phyloP scores from a whole-genome alignment of 2,888 invertebrate species.

The Agrotis segetum region DNA sequence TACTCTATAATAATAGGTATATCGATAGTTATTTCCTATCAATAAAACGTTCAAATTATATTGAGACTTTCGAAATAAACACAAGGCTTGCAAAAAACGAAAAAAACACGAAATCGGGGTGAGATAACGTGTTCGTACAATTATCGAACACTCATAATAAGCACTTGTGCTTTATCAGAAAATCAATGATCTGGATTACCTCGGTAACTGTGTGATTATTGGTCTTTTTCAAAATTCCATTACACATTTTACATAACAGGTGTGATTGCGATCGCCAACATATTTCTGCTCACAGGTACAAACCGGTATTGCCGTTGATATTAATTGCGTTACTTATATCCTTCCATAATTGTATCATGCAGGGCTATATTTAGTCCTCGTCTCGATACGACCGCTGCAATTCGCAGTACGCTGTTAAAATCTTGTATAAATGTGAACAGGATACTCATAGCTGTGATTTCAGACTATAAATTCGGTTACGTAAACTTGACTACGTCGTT shows the following conservation, averaged over 20 bases:
- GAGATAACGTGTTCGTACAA: slow-evolving; percentile 39
- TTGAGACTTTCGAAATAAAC: not conserved
- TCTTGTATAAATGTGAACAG: slow-evolving; percentile 19
- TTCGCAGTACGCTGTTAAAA: slow-evolving; percentile 38
- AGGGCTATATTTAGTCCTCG: slow-evolving; percentile 50
- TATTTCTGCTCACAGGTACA: slow-evolving; percentile 28
- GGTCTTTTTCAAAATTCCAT: slow-evolving; percentile 24
- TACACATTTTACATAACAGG: slow-evolving; percentile 7
- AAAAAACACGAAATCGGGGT: slow-evolving; percentile 7
- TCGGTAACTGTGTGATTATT: not conserved
- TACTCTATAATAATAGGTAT: not conserved
- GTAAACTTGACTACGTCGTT: slow-evolving; percentile 8
- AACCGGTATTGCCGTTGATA: slow-evolving; percentile 36
- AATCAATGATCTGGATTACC: slow-evolving; percentile 39
- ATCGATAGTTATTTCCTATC: not conserved
- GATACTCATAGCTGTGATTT: slow-evolving; percentile 11
- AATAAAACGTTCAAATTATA: too few species aligned
- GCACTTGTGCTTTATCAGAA: slow-evolving; percentile 34
- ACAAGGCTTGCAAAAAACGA: slow-evolving; percentile 16
- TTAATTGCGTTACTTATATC: slow-evolving; percentile 54
- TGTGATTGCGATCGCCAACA: slow-evolving; percentile 20
- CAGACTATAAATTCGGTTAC: slow-evolving; percentile 9
- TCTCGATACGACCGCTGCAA: slow-evolving; percentile 13
- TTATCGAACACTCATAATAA: slow-evolving; percentile 18
- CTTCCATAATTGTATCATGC: slow-evolving; percentile 41